These are phyloP conservation scores for Frankliniella intonsa DNA, from an alignment of 2,888 invertebrate genomes.

Conservation along the genomic window DNA sequence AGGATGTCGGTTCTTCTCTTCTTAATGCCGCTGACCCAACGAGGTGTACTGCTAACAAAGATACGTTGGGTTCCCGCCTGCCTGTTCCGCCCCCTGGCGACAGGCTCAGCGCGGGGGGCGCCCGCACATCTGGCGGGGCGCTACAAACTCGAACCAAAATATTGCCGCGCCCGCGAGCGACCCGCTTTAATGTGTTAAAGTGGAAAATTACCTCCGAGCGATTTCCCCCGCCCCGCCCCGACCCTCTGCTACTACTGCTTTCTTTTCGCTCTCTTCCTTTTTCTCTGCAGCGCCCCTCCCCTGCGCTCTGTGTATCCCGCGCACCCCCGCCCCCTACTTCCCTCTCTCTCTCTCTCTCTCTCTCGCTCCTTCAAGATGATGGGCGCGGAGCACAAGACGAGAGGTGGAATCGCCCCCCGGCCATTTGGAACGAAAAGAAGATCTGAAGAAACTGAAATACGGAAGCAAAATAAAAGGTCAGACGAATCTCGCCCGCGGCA, in stretches of 20 bases:
- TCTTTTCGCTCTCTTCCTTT: neutral
- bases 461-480: slow-evolving; percentile 26
- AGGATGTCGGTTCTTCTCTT: too few species aligned
- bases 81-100: neutral
- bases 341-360: neutral
- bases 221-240: neutral
- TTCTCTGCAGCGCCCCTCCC: neutral
- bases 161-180: neutral
- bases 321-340: neutral
- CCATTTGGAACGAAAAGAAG: slow-evolving; percentile 26
- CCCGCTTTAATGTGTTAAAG: slow-evolving; percentile 23
- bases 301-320: too few species aligned
- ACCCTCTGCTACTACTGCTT: neutral
- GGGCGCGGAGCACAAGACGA: neutral
- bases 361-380: neutral
- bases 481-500: slow-evolving; percentile 4
- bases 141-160: slow-evolving; percentile 15
- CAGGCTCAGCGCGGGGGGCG: neutral
- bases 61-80: neutral
- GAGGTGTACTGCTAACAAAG: too few species aligned
- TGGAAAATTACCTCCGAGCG: slow-evolving; percentile 24
- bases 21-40: too few species aligned
- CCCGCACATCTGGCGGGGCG: neutral
- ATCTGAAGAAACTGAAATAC: slow-evolving; percentile 25
- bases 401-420: slow-evolving; percentile 9